Base-by-base conservation (phyloP, 2,797 vertebrate genomes). In the Fundulus diaphanus region DNA sequence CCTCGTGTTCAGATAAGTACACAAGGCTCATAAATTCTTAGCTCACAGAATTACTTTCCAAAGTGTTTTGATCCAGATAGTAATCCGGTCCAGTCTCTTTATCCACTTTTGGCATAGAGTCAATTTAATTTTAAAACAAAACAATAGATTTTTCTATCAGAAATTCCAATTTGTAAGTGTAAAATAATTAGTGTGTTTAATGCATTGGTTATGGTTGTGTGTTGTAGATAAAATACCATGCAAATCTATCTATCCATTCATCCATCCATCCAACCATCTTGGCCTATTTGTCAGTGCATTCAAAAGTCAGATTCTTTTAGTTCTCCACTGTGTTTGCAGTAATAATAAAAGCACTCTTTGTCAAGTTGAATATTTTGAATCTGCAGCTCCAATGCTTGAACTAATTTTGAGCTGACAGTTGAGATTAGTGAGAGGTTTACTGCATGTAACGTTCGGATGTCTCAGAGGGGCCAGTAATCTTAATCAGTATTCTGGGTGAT, bases 21-120 rank as follows among this genome's bases (percentile, higher is more conserved):
- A 24, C 27, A 12, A 72, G 69, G 48, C 52, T 65, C 51, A n/a
- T 69, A 77, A 75, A 76, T 40, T 74, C 76, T 68, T 31, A 12
- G 33, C 37, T 51, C 29, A 24, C 40, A 78, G 48, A 79, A 18
- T 52, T 7, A 46, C 8, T 11, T 11, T 48, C 40, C 31, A 46
- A 52, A 81, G 22, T 63, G 68, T 77, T 88, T 51, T 29, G 3
- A 65, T 65, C 29, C 29, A 6, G n/a, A 65, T 65, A 8, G 22
- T 20, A 24, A 9, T 68, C 63, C 1, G 33, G 57, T 6, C 51
- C 35, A 73, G n/a, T 44, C 65, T 56, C 5, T 40, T n/a, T 24
- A 57, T 4, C 51, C 13, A 70, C 48, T 16, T 75, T n/a, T 70
- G 37, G 1, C 16, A 63, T 15, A 33, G 13, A 72, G 16, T 46